Evolutionary conservation across 2,113 vertebrate genomes (phyloP).

Genomic region (Malurus alboscapulatus): DNA sequence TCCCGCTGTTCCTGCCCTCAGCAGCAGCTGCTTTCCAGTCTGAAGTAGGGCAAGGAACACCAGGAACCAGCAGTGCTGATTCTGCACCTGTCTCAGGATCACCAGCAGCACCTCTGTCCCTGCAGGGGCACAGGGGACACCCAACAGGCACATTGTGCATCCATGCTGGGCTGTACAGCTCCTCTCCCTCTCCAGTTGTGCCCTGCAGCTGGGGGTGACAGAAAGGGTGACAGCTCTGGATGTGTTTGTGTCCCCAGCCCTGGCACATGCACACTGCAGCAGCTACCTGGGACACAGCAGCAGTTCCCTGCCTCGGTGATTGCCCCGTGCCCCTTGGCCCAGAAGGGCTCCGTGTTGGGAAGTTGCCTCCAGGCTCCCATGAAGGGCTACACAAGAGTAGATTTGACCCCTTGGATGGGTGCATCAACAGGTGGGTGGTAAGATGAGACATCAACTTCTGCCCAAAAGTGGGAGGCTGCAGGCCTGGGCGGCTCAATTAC

Average conservation of each 20-base stretch:
- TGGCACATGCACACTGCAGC: accelerated
- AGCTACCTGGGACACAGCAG: accelerated
- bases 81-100: neutral
- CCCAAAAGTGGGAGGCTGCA: constrained; percentile 16
- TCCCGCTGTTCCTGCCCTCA: neutral
- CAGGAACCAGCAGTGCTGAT: neutral
- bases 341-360: neutral
- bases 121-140: accelerated
- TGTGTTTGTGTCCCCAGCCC: neutral
- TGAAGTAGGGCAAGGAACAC: neutral
- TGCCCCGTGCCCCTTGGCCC: neutral
- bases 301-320: neutral
- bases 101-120: neutral
- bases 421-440: constrained; percentile 72
- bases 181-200: neutral
- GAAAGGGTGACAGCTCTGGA: neutral
- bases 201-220: neutral
- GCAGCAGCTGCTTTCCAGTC: neutral
- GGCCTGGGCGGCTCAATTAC: constrained; percentile 48
- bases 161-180: neutral
- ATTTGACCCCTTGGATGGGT: constrained; percentile 55
- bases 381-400: constrained; percentile 7
- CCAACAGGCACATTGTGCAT: accelerated
- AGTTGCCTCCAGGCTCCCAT: neutral
- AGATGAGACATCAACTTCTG: constrained; percentile 69